Percentiles rank a stretch among this genome's conserved stretches.
phyloP scores from a whole-genome alignment of 1,140 invertebrate genomes.

The Riptortus pedestris region DNA sequence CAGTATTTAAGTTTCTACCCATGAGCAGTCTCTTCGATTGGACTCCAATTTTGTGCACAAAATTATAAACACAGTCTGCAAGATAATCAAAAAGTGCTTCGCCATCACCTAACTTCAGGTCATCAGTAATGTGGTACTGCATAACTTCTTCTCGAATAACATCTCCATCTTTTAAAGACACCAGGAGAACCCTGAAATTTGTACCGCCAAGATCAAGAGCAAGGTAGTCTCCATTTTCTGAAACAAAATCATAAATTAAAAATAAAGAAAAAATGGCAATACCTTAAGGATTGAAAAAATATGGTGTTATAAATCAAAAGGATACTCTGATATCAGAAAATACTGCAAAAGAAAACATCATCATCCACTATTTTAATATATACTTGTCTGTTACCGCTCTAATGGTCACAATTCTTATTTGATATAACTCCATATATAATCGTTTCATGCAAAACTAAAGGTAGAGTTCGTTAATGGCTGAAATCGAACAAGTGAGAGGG shows the following conservation, averaged over 20 bases:
- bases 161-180: conserved; percentile 45
- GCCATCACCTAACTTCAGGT: conserved; percentile 47
- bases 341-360: too few relatives aligned
- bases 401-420: too few relatives aligned
- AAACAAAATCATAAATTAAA: conserved; percentile 29
- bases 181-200: conserved; percentile 62
- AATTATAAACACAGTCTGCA: conserved; percentile 60
- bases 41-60: conserved; percentile 40
- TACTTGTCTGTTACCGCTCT: too few relatives aligned
- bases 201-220: conserved; percentile 72
- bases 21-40: conserved; percentile 11
- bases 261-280: not conserved
- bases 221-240: conserved; percentile 58
- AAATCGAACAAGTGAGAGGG: too few relatives aligned
- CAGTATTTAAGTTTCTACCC: conserved; percentile 8
- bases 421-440: too few relatives aligned
- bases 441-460: too few relatives aligned
- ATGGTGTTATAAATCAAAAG: too few relatives aligned
- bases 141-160: conserved; percentile 39
- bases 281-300: not conserved
- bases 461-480: too few relatives aligned
- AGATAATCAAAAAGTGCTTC: conserved; percentile 62
- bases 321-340: too few relatives aligned
- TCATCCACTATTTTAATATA: too few relatives aligned
- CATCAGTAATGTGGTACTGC: conserved; percentile 39